Conservation (phyloP, 2,113 vertebrate genomes). For the Todiramphus saurophagus region DNA sequence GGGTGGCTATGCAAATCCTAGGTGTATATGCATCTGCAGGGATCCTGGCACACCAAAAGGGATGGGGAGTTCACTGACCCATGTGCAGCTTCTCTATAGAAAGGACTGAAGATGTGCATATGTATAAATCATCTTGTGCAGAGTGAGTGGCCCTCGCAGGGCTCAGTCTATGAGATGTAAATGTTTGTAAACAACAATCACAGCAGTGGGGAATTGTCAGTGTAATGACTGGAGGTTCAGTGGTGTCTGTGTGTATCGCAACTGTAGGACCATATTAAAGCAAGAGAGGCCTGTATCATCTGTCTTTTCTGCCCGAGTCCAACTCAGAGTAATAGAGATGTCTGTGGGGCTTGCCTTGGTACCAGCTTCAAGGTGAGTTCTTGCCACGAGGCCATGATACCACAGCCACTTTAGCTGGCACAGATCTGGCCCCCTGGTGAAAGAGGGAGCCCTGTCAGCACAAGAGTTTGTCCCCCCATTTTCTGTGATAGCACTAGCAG, state of each 20-base stretch:
- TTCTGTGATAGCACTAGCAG: not conserved
- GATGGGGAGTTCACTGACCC: not conserved
- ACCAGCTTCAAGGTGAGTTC: not conserved
- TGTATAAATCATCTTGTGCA: not conserved
- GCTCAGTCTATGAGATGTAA: not conserved
- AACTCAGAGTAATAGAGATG: not conserved
- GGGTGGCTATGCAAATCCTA: accelerated
- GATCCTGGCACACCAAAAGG: not conserved
- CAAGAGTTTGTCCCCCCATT: no score
- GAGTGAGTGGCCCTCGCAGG: not conserved
- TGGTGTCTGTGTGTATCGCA: accelerated
- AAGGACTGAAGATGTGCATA: not conserved
- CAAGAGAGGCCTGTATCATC: no score
- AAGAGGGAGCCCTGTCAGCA: no score
- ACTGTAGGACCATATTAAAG: not conserved
- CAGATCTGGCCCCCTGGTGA: not conserved
- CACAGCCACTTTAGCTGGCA: not conserved
- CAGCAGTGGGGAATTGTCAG: not conserved
- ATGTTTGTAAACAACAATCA: not conserved
- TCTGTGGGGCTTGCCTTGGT: no score
- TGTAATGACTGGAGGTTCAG: accelerated
- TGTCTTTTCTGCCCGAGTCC: accelerated
- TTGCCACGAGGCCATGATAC: no score
- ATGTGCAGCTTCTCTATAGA: not conserved
- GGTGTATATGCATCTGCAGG: not conserved